Evolutionary conservation across 2,797 vertebrate genomes (phyloP).

Genomic region (Sebastes aleutianus): DNA sequence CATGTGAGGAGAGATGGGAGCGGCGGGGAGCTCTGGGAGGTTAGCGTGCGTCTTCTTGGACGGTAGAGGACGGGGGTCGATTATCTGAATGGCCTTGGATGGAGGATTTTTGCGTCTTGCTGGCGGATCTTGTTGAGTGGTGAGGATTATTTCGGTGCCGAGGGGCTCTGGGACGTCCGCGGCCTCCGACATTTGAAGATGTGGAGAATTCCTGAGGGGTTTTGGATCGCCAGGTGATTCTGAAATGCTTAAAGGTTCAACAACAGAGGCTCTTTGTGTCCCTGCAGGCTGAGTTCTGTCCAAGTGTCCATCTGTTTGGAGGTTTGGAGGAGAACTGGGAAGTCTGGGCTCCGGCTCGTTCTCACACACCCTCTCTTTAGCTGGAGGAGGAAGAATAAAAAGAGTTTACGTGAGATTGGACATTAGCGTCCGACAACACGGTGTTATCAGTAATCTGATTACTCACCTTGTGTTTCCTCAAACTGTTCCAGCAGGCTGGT

Average conservation of each 20-base stretch:
- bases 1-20: background rate
- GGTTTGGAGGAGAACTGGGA: background rate
- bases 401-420: background rate
- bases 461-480: conserved; percentile 93
- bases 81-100: conserved; percentile 83
- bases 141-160: conserved; percentile 78
- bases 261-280: background rate
- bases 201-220: background rate
- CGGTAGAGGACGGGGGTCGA: conserved; percentile 84
- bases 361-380: conserved; percentile 72
- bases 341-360: background rate
- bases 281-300: background rate
- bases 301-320: background rate
- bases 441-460: background rate
- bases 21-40: background rate
- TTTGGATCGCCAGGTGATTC: background rate
- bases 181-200: background rate
- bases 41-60: conserved; percentile 61
- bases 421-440: background rate
- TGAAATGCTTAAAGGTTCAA: conserved; percentile 6
- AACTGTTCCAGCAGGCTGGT: conserved; percentile 96
- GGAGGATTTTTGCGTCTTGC: conserved; percentile 65
- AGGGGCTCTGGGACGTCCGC: conserved; percentile 54
- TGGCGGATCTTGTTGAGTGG: conserved; percentile 72
- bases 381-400: conserved; percentile 73